These are phyloP conservation scores for Spisula solida DNA, from an alignment of 2,888 invertebrate genomes.

Conservation along the genomic window DNA sequence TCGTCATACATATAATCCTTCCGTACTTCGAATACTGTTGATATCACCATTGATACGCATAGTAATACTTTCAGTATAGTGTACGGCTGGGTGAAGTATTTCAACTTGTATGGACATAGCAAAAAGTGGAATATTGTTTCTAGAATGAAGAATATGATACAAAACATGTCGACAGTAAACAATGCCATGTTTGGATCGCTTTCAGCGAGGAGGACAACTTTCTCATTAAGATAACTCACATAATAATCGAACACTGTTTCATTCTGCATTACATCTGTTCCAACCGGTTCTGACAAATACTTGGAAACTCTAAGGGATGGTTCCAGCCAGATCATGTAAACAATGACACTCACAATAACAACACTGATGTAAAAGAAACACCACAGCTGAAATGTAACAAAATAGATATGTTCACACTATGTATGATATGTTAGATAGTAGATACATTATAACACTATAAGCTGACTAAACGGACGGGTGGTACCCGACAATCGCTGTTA, in stretches of 20 bases:
- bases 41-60: conserved; percentile 71
- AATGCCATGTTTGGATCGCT: conserved; percentile 63
- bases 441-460: too few species aligned
- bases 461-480: too few species aligned
- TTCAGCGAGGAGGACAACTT: background rate
- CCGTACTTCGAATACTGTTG: conserved; percentile 49
- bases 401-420: too few species aligned
- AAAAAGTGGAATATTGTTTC: conserved; percentile 75
- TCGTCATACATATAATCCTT: conserved; percentile 38
- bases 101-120: conserved; percentile 68
- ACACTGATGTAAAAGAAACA: conserved; percentile 71
- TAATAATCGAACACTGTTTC: background rate
- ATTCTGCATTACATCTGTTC: background rate
- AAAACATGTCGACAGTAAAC: conserved; percentile 64
- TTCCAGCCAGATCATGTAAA: conserved; percentile 63
- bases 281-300: conserved; percentile 42
- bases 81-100: conserved; percentile 67
- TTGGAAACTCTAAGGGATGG: conserved; percentile 49
- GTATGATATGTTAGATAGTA: too few species aligned
- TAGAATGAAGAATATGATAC: conserved; percentile 73
- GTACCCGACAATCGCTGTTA: too few species aligned
- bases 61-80: conserved; percentile 74
- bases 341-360: conserved; percentile 62
- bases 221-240: background rate
- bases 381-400: conserved; percentile 71